Conservation (phyloP, 2,113 vertebrate genomes). For the Hippolais icterina region DNA sequence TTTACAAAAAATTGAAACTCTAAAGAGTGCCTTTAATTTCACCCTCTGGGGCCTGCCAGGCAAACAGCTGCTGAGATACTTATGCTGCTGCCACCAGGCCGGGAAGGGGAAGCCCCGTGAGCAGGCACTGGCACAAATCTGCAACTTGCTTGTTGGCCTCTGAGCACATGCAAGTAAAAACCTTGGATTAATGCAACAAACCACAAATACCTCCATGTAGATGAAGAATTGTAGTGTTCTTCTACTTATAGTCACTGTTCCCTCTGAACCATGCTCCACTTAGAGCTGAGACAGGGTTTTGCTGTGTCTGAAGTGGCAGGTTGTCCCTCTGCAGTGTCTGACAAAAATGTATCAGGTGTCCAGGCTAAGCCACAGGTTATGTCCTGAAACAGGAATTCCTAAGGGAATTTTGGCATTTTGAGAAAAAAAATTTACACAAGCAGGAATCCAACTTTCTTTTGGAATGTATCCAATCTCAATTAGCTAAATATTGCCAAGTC, state of each 20-base stretch:
- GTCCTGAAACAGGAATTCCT: background rate
- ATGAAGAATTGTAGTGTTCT: background rate
- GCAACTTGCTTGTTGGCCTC: background rate
- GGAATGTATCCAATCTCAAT: background rate
- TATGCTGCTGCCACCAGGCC: background rate
- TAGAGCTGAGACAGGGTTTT: background rate
- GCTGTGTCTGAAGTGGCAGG: background rate
- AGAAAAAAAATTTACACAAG: background rate
- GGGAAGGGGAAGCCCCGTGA: accelerated
- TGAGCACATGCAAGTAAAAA: background rate
- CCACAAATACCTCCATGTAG: background rate
- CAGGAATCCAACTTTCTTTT: background rate
- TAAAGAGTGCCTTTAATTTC: conserved; percentile 33
- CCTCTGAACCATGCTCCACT: background rate
- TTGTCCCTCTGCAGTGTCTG: background rate
- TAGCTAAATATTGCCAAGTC: background rate
- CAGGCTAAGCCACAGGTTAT: background rate
- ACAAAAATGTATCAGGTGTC: background rate
- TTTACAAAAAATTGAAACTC: background rate
- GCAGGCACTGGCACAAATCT: background rate
- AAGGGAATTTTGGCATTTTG: background rate
- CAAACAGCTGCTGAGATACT: background rate
- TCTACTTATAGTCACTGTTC: background rate
- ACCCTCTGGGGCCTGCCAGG: background rate
- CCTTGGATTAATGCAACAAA: background rate